Base-by-base conservation (phyloP, 2,113 vertebrate species). In the Gallinago undulata region DNA sequence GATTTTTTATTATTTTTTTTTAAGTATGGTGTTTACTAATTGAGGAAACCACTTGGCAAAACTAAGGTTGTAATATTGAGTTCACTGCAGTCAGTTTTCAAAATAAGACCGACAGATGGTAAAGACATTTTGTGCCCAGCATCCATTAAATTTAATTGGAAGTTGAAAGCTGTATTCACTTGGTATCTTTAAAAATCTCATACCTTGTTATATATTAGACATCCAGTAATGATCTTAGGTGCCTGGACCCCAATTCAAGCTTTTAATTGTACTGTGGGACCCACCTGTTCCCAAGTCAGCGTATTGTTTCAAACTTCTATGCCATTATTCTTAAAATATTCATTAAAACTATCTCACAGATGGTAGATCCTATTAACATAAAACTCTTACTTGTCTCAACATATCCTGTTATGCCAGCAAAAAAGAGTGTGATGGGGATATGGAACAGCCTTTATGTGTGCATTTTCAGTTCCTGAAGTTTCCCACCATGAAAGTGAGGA, bases 71-170 rank as follows among this genome's bases (percentile, higher is more conserved):
- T 60, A 72, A 48, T 81, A 37, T 9, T 81, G 76, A 86, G 48
- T 87, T 91, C 76, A 50, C 57, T 82, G 69, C 80, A 84, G 73
- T 66, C 86, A 69, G 70, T 23, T 93, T 93, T 95, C 87, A 72
- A 81, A 86, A 53, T 37, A n/a, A 84, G 66, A 53, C n/a, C 0
- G 3, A 75, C 90, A 93, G 90, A 89, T 92, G 92, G 88, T 28
- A 66, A 84, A 89, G 83, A 81, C 51, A 62, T 96, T 89, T 91
- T 94, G 66, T 81, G 39, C 66, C 57, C 80, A 89, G 45, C 37
- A 92, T 81, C 88, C 62, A 69, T 94, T 89, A 76, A 53, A 70
- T 94, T 80, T 88, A 95, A 84, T 51, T 92, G 77, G 69, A 94
- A 89, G 68, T 33, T 88, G 48, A 95, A 75, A 89, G 62, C 47